Conservation (phyloP, 2,113 vertebrate species). For the Condylura cristata region DNA sequence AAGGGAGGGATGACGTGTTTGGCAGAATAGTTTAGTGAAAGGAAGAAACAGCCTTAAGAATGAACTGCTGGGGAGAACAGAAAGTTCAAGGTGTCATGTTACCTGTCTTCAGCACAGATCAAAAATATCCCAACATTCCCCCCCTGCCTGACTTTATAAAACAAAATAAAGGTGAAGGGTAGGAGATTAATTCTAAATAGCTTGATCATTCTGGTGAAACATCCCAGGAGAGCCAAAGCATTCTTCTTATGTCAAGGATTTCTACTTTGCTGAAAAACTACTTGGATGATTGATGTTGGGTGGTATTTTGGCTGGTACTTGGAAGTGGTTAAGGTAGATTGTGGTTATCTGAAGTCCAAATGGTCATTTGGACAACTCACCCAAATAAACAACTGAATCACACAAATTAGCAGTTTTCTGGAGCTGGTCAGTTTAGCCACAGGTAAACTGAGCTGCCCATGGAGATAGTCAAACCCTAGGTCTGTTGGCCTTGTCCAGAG, state of each 20-base stretch:
- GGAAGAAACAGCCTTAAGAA: slow-evolving; percentile 36
- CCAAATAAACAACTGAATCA: background rate
- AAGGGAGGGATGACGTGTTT: slow-evolving; percentile 50
- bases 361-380: background rate
- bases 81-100: slow-evolving; percentile 66
- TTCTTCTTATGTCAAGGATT: background rate
- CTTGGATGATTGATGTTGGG: background rate
- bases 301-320: background rate
- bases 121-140: slow-evolving; percentile 48
- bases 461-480: background rate
- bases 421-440: background rate
- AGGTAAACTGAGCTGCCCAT: background rate
- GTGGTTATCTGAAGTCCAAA: background rate
- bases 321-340: background rate
- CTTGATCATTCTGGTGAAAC: slow-evolving; percentile 42
- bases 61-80: slow-evolving; percentile 49
- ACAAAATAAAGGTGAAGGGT: slow-evolving; percentile 16
- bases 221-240: background rate
- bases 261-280: background rate
- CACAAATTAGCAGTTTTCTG: background rate
- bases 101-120: slow-evolving; percentile 45
- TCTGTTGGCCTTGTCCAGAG: background rate
- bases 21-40: slow-evolving; percentile 62
- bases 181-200: slow-evolving; percentile 53
- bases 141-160: slow-evolving; percentile 45